Base-by-base conservation (phyloP, 2,797 vertebrate species). In the Fistularia commersonii region DNA sequence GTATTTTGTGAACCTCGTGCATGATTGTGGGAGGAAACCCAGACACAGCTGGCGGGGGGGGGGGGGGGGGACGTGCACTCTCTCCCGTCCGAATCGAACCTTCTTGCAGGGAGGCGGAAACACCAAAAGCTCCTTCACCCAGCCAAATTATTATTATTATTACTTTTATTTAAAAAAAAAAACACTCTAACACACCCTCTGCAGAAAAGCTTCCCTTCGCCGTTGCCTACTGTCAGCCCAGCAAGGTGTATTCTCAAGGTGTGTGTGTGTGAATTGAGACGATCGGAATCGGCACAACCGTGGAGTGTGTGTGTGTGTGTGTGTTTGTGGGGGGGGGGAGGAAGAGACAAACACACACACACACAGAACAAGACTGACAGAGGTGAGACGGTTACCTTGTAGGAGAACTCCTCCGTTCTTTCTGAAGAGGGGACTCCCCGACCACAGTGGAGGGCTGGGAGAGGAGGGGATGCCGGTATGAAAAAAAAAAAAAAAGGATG, bases 351-450 rank as follows among this genome's bases (percentile, higher is more conserved):
- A 48, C 6, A 10, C 60, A 64, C 40, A 64, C 33, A 56, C 35
- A 43, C 32, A 53, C 55, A 64, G 56, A 52, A 58, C 38, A 50
- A 63, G 61, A 45, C 56, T 60, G 66, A 48, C 68, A 64, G 64
- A 49, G 54, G 60, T 63, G 52, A 69, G 45, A 63, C 54, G 9
- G 61, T 95, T n/a, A 96, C 96, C 95, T 96, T 95, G 96, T 34
- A 98, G 91, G 76, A 98, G 91, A 62, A 96, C 92, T 88, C 87
- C 89, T 88, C 88, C 87, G 11, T 95, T 97, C 89, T 95, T 97
- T 90, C 95, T 94, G 91, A 97, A 94, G 82, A 97, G 94, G 85
- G 93, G 92, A 88, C 92, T 96, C 92, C 93, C 95, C 34, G 94
- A 91, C 96, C 95, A 98, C 83, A 97, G 88, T 55, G 94, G 93